Evolutionary conservation across 2,797 vertebrate species (phyloP).

Genomic region (Aplochiton taeniatus): DNA sequence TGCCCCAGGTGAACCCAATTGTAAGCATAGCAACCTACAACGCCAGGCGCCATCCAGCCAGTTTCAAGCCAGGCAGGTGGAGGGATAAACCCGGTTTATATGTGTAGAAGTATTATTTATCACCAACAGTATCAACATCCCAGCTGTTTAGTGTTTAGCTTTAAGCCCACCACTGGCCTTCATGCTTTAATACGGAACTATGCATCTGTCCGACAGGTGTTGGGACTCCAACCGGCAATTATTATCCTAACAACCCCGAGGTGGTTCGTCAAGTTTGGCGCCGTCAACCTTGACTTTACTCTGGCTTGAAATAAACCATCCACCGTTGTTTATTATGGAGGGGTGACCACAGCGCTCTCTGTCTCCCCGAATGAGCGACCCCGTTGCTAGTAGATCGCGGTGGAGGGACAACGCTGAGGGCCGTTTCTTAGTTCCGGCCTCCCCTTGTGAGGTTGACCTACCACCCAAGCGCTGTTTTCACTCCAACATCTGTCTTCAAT

Average conservation of each 20-base stretch:
- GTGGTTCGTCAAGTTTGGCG: not conserved
- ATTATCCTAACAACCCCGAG: conserved; percentile 19
- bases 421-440: conserved; percentile 55
- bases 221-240: conserved; percentile 19
- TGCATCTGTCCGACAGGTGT: conserved; percentile 50
- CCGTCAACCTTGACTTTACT: not conserved
- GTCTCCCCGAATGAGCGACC: not conserved
- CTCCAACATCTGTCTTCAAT: conserved; percentile 78
- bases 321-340: not conserved
- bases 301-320: not conserved
- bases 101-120: conserved; percentile 21
- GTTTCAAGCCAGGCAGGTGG: conserved; percentile 10
- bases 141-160: conserved; percentile 27
- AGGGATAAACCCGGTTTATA: conserved; percentile 20
- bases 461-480: conserved; percentile 64
- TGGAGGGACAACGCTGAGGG: conserved; percentile 10
- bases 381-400: conserved; percentile 9
- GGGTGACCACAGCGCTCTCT: not conserved
- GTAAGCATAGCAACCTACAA: conserved; percentile 5
- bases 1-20: not conserved
- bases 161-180: conserved; percentile 1
- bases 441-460: conserved; percentile 58
- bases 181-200: conserved; percentile 28
- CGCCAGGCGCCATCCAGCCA: not conserved
- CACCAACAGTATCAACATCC: conserved; percentile 34